Evolutionary conservation across 2,797 vertebrate genomes (phyloP).

Genomic region (Mastacembelus armatus): DNA sequence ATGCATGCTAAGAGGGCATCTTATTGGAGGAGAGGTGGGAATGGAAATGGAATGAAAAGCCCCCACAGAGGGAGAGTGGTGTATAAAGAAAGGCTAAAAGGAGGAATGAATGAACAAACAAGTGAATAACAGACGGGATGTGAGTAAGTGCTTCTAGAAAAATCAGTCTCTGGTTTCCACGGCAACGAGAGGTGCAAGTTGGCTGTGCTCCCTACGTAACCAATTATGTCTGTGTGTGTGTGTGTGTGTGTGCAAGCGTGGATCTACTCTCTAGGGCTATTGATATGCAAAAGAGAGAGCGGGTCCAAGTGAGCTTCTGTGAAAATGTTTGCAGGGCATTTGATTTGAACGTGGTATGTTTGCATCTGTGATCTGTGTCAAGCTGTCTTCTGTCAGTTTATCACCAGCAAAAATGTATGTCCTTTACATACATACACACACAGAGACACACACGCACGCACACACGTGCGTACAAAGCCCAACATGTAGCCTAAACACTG

Average conservation of each 20-base stretch:
- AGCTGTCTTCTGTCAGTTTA: constrained; percentile 44
- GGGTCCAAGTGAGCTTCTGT: constrained; percentile 52
- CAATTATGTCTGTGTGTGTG: constrained; percentile 73
- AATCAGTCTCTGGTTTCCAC: constrained; percentile 78
- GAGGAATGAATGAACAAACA: constrained; percentile 80
- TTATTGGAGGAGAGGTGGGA: constrained; percentile 72
- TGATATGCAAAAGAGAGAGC: constrained; percentile 73
- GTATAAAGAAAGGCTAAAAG: constrained; percentile 70
- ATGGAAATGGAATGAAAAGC: constrained; percentile 66
- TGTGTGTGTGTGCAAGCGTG: constrained; percentile 44
- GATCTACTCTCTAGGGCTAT: constrained; percentile 62
- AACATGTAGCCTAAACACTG: constrained; percentile 15
- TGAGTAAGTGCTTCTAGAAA: constrained; percentile 79
- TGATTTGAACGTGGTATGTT: constrained; percentile 46
- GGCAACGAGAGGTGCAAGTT: constrained; percentile 79
- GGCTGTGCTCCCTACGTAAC: constrained; percentile 75
- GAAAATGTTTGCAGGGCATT: constrained; percentile 61
- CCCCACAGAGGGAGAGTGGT: constrained; percentile 35
- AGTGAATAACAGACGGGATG: constrained; percentile 79
- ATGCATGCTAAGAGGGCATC: constrained; percentile 70
- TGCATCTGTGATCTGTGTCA: constrained; percentile 56
- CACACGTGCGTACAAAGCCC: constrained; percentile 22
- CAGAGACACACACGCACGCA: constrained; percentile 10
- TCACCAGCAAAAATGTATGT: constrained; percentile 10
- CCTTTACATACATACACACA: not conserved